Base-by-base conservation (phyloP, 2,888 invertebrate species). In the Odontothrips loti region DNA sequence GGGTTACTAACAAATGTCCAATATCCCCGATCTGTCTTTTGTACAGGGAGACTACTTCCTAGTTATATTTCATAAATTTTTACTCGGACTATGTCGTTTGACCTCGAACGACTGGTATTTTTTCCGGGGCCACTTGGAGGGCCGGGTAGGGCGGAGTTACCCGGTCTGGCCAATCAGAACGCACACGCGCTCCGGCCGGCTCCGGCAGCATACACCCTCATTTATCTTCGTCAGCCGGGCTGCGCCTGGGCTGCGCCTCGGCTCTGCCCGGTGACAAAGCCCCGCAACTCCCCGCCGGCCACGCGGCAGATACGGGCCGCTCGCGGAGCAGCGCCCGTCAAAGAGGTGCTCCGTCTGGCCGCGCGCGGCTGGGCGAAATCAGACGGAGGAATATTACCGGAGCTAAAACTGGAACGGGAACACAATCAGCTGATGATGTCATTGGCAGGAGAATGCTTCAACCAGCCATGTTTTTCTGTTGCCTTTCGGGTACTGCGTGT, bases 141-240 rank as follows among this genome's bases (percentile, higher is more conserved):
- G 34, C 34, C 34, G 34, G 34, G 34, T 43, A 43, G 27, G 68
- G 68, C 68, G 68, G 68, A 75, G 68, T 27, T 75, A 27, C 68
- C 27, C 68, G 11, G 9, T 10, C 27, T 27, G 68, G 68, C 68
- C 68, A 75, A 75, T 75, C 68, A 75, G 68, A 75, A 27, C 68
- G 68, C 58, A 58, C 58, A 20, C 68, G 27, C 23, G 68, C 17
- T 17, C 58, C 17, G 58, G 34, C 34, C 34, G 34, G 34, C 34
- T 43, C 34, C 34, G 34, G 34, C 34, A 43, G 34, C 34, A 43
- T 12, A 27, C 68, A 75, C 68, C 68, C 68, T 27, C 68, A 27
- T 75, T 75, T 75, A 27, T 75, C 68, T 75, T 75, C 68, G 68
- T 75, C 68, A 75, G 68, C 68, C 68, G n/a, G 68, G 68, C 68